Evolutionary conservation across 1,140 invertebrate genomes (phyloP).

Genomic region (Tyrophagus putrescentiae): DNA sequence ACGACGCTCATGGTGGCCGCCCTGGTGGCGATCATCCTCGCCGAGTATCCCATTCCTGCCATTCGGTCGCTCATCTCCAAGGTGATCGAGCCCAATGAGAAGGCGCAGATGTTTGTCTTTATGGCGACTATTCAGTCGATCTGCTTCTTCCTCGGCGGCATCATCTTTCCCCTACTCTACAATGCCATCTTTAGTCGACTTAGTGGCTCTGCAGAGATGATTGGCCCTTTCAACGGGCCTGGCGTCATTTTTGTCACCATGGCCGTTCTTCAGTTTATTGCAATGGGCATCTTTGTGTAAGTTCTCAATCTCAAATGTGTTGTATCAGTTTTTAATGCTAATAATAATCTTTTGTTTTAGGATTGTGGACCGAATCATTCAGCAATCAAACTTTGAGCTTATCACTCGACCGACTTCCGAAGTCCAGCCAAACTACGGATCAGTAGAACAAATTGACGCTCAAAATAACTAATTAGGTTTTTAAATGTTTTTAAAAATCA

Average conservation of each 20-base stretch:
- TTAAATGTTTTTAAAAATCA: no score
- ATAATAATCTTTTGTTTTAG: no score
- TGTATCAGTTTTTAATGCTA: no score
- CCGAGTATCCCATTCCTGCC: slow-evolving; percentile 36
- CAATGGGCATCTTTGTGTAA: slow-evolving; percentile 8
- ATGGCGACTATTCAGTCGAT: slow-evolving; percentile 34
- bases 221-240: slow-evolving; percentile 9
- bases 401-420: no score
- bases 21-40: slow-evolving; percentile 31
- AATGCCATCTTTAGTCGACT: slow-evolving; percentile 5
- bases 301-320: no score
- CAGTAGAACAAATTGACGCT: no score
- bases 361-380: no score
- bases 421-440: no score
- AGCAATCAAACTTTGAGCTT: no score
- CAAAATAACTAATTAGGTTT: no score
- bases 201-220: neutral
- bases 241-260: neutral
- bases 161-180: slow-evolving; percentile 5
- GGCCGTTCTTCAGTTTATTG: neutral
- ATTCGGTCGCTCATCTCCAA: slow-evolving; percentile 36
- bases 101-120: slow-evolving; percentile 37
- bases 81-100: slow-evolving; percentile 35
- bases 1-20: slow-evolving; percentile 20
- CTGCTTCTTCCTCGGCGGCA: slow-evolving; percentile 5